Evolutionary conservation across 2,797 vertebrate genomes (phyloP).

Genomic region (Anguilla obscura): DNA sequence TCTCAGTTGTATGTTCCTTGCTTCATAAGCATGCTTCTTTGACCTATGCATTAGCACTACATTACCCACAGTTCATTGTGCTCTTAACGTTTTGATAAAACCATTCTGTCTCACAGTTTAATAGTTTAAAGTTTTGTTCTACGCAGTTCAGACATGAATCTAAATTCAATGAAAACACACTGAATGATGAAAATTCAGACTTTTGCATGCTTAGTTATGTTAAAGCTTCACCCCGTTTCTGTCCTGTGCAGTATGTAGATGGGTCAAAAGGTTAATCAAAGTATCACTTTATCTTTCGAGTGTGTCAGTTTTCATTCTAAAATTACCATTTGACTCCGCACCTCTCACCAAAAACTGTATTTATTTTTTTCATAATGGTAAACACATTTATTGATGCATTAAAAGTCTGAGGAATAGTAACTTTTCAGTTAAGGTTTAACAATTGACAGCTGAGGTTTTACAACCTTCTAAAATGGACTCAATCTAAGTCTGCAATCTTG

Average conservation of each 20-base stretch:
- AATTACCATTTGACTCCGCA: not conserved
- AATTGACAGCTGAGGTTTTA: not conserved
- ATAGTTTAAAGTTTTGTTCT: too few relatives aligned
- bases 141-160: too few relatives aligned
- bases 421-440: not conserved
- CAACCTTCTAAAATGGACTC: not conserved
- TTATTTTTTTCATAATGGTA: not conserved
- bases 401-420: not conserved
- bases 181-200: too few relatives aligned
- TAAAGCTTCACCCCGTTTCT: too few relatives aligned
- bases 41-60: too few relatives aligned
- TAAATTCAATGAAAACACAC: too few relatives aligned
- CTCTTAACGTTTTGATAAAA: too few relatives aligned
- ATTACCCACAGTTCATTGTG: too few relatives aligned
- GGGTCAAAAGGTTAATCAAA: not conserved
- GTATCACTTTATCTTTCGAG: not conserved
- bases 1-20: too few relatives aligned
- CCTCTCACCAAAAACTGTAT: not conserved
- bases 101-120: too few relatives aligned
- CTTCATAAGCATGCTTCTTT: too few relatives aligned
- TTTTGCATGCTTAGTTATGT: too few relatives aligned
- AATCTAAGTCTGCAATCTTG: not conserved
- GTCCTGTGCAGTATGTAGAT: not conserved
- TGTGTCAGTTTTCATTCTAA: not conserved
- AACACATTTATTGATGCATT: not conserved